Percentiles rank a stretch among this genome's conserved stretches.
Conservation (phyloP, 2,113 vertebrate genomes). For the Mus pahari region DNA sequence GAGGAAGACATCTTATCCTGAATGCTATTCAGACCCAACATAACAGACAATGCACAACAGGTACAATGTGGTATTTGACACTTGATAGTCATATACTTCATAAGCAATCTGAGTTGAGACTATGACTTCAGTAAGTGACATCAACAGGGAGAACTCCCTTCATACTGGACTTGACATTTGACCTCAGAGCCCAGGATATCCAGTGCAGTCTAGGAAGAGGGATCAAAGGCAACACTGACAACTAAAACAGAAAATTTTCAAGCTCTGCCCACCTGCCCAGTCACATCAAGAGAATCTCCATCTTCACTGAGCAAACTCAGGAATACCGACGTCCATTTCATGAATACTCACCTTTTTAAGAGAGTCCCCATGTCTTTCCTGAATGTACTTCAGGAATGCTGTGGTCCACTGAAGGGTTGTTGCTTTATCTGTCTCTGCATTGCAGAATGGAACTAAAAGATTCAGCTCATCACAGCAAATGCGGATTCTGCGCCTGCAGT, state of each 20-base stretch:
- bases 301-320: not conserved
- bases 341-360: constrained; percentile 91
- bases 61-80: not conserved
- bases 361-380: constrained; percentile 90
- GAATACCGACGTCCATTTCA: not conserved
- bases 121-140: not conserved
- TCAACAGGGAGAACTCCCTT: no score
- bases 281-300: not conserved
- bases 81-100: not conserved
- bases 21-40: no score
- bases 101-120: not conserved
- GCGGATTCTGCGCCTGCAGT: constrained; percentile 92
- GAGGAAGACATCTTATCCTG: not conserved
- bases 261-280: not conserved
- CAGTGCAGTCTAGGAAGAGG: not conserved
- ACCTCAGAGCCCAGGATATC: not conserved
- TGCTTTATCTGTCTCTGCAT: constrained; percentile 92
- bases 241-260: not conserved
- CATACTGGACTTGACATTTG: not conserved
- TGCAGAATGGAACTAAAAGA: constrained; percentile 94
- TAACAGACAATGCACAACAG: rapidly evolving
- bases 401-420: constrained; percentile 95
- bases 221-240: not conserved
- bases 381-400: constrained; percentile 93
- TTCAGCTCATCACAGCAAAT: constrained; percentile 96